These are phyloP conservation scores for Hirudo medicinalis DNA, from an alignment of 1,140 invertebrate genomes.

Conservation along the genomic window DNA sequence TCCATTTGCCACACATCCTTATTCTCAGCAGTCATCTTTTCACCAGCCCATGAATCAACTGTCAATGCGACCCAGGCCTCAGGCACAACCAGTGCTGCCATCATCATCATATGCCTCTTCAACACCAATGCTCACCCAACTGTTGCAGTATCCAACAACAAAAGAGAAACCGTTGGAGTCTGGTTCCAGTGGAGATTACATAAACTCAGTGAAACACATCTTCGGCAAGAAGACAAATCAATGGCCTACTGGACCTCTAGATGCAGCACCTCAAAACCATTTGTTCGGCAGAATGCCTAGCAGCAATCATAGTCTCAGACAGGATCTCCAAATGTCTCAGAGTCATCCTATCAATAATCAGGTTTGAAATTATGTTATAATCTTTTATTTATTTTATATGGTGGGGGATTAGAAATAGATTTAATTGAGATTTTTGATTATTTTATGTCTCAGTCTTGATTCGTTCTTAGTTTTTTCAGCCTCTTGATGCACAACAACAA, in stretches of 20 bases:
- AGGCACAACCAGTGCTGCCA: neutral
- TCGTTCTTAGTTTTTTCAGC: too few species aligned
- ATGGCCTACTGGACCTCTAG: neutral
- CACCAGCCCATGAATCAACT: constrained; percentile 4
- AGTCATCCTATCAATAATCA: neutral
- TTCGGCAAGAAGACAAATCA: constrained; percentile 1
- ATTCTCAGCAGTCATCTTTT: neutral
- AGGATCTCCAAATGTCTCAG: neutral
- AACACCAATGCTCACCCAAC: constrained; percentile 4
- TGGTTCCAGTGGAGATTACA: neutral
- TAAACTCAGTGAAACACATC: neutral
- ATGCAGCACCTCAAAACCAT: constrained; percentile 1
- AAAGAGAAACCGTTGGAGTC: neutral
- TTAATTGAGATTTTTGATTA: too few species aligned
- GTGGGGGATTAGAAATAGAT: too few species aligned
- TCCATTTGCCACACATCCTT: neutral
- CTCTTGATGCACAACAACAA: too few species aligned
- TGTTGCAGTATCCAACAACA: constrained; percentile 8
- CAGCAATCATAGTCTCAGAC: constrained; percentile 1
- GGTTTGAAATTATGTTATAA: too few species aligned
- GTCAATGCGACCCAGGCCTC: neutral
- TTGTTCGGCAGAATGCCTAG: neutral
- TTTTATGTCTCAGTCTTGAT: too few species aligned
- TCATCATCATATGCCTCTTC: constrained; percentile 3
- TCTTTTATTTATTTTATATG: too few species aligned